Evolutionary conservation across 2,888 invertebrate genomes (phyloP).

Genomic region (Tiphia femorata): DNA sequence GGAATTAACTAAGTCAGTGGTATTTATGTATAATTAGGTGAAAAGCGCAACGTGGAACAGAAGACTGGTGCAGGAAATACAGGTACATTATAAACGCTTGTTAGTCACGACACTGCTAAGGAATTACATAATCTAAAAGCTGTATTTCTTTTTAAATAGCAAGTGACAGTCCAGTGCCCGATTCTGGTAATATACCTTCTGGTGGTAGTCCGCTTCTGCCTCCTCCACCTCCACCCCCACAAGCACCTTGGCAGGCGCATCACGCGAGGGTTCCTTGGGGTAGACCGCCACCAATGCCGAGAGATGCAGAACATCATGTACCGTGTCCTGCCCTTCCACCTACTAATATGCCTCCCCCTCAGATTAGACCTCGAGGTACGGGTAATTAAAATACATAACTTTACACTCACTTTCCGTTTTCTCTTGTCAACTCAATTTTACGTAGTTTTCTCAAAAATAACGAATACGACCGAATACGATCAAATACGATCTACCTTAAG

Average conservation of each 20-base stretch:
- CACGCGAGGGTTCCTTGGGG: constrained; percentile 58
- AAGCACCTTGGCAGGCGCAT: constrained; percentile 59
- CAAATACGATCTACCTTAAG: not conserved
- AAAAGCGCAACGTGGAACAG: constrained; percentile 61
- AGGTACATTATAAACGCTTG: constrained; percentile 52
- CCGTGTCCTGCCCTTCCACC: constrained; percentile 48
- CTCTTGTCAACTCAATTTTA: too few species aligned
- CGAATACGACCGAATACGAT: too few species aligned
- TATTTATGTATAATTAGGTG: constrained; percentile 59
- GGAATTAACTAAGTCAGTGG: constrained; percentile 9
- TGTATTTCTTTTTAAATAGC: constrained; percentile 4
- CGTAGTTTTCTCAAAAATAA: too few species aligned
- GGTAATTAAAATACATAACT: too few species aligned
- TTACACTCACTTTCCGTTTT: too few species aligned
- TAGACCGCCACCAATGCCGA: constrained; percentile 56
- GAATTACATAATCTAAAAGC: too few species aligned
- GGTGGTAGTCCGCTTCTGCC: constrained; percentile 42
- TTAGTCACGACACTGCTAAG: too few species aligned
- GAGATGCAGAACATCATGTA: constrained; percentile 52
- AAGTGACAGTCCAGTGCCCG: constrained; percentile 46
- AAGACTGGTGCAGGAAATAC: constrained; percentile 53
- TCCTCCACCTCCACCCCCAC: constrained; percentile 43
- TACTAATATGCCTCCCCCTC: constrained; percentile 63
- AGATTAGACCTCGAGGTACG: constrained; percentile 57
- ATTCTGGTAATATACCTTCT: constrained; percentile 42